phyloP scores from a whole-genome alignment of 37 sponge, comb jelly and placozoan species.

The Crambe crambe region DNA sequence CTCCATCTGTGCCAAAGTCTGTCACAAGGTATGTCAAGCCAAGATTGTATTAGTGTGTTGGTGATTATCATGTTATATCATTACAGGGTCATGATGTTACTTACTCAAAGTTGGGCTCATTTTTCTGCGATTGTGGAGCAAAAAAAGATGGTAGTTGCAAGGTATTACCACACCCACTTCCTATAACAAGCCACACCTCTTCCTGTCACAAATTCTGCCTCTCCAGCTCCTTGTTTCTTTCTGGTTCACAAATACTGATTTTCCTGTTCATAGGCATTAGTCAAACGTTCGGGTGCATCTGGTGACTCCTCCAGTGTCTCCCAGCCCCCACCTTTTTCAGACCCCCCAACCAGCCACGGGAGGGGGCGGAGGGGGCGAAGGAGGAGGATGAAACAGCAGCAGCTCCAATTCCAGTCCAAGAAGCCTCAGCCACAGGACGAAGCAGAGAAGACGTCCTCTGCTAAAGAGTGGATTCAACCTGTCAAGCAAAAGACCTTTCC shows the following conservation, averaged over 20 bases:
- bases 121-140: constrained; percentile 97
- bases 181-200: not conserved
- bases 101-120: constrained; percentile 86
- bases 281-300: constrained; percentile 28
- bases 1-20: constrained; percentile 89
- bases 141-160: constrained; percentile 82
- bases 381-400: constrained; percentile 15
- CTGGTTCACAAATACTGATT: too few species aligned
- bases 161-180: constrained; percentile 11
- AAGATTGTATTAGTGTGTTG: not conserved
- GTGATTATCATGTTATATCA: not conserved
- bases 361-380: not conserved
- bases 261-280: constrained; percentile 50
- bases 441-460: not conserved
- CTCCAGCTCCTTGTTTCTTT: not conserved
- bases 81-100: constrained; percentile 77
- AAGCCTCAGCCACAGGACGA: not conserved
- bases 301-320: constrained; percentile 9
- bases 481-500: constrained; percentile 16
- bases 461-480: not conserved
- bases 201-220: not conserved
- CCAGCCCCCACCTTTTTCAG: constrained; percentile 26
- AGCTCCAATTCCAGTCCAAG: not conserved
- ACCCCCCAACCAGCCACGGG: not conserved
- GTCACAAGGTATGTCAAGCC: constrained; percentile 73